Evolutionary conservation across 2,888 invertebrate genomes (phyloP).

Genomic region (Choreutis nemorana): DNA sequence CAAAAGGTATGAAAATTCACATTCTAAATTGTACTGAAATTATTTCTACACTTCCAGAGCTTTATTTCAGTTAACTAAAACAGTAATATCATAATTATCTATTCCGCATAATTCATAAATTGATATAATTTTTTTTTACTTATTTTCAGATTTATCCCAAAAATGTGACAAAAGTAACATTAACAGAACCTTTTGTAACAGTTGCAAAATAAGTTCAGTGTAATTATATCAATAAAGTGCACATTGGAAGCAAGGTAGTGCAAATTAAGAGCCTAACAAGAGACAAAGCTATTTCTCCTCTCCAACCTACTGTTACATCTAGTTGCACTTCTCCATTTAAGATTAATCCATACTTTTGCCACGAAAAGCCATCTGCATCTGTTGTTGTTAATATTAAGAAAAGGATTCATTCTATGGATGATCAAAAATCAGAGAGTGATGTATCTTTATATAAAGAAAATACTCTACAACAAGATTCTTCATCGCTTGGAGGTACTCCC

Average conservation of each 20-base stretch:
- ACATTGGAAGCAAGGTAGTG: constrained; percentile 6
- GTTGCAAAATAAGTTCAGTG: constrained; percentile 7
- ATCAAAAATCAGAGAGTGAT: constrained; percentile 10
- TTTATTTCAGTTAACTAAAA: neutral
- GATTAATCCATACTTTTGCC: constrained; percentile 3
- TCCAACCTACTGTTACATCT: constrained; percentile 3
- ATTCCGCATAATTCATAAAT: neutral
- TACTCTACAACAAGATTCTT: constrained; percentile 5
- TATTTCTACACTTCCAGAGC: constrained; percentile 3
- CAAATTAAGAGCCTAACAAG: constrained; percentile 5
- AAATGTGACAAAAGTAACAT: constrained; percentile 4
- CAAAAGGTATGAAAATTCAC: constrained; percentile 6
- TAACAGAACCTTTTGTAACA: constrained; percentile 4
- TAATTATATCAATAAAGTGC: constrained; percentile 2
- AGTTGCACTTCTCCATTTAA: constrained; percentile 8
- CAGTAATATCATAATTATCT: neutral
- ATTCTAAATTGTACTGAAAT: constrained; percentile 4
- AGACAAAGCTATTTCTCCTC: constrained; percentile 4
- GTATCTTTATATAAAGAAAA: constrained; percentile 5
- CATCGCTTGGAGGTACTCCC: constrained; percentile 1
- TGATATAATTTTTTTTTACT: constrained; percentile 1
- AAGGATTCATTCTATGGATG: constrained; percentile 5
- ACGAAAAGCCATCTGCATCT: constrained; percentile 3
- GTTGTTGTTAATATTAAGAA: constrained; percentile 3
- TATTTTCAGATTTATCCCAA: constrained; percentile 4